phyloP scores from a whole-genome alignment of 2,113 vertebrate species.

The Hydrolagus affinis region DNA sequence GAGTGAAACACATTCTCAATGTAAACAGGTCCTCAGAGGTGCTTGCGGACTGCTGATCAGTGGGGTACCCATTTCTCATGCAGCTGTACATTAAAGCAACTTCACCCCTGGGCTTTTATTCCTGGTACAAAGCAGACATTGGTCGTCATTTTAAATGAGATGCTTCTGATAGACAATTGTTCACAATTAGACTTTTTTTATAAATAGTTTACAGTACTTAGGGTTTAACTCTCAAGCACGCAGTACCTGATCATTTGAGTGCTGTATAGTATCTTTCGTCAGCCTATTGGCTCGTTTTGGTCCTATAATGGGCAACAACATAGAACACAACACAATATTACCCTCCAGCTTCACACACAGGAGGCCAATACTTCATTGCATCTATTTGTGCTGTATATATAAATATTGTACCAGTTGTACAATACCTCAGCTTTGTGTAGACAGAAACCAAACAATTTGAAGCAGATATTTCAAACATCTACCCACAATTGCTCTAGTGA shows the following conservation, averaged over 20 bases:
- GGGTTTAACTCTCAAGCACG: background rate
- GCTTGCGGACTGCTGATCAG: background rate
- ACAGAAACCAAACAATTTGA: slow-evolving; percentile 51
- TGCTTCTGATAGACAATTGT: background rate
- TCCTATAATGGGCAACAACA: slow-evolving; percentile 7
- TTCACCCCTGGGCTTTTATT: background rate
- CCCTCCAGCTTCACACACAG: background rate
- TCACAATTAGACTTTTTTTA: background rate
- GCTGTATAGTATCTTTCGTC: background rate
- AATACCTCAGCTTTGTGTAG: slow-evolving; percentile 41
- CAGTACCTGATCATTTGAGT: slow-evolving; percentile 16
- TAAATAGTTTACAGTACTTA: background rate
- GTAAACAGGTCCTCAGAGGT: background rate
- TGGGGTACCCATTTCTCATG: background rate
- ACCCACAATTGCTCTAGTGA: slow-evolving; percentile 49
- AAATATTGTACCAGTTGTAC: background rate
- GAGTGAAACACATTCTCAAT: background rate
- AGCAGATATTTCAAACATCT: slow-evolving; percentile 53
- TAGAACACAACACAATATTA: slow-evolving; percentile 7
- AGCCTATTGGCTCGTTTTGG: background rate
- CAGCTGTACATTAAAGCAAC: background rate
- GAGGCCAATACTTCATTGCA: slow-evolving; percentile 1
- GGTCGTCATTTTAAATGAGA: background rate
- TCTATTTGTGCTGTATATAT: slow-evolving; percentile 7
- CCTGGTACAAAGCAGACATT: background rate